Conservation (phyloP, 2,113 vertebrate species). For the Hydropotes inermis region DNA sequence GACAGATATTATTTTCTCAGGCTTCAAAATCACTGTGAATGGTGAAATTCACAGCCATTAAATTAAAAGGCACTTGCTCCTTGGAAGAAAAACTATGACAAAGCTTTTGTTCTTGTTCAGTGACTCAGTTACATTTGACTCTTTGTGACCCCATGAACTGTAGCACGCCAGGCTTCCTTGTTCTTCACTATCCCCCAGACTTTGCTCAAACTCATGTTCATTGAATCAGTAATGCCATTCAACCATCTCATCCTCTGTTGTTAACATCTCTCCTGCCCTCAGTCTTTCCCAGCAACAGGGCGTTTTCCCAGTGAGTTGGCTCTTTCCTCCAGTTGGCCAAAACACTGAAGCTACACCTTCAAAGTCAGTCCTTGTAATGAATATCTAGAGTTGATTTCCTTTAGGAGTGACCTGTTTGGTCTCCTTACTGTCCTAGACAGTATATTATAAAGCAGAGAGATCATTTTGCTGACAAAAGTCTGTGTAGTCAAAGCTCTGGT, state of each 20-base stretch:
- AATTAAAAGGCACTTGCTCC: neutral
- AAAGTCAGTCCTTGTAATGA: neutral
- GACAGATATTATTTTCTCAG: neutral
- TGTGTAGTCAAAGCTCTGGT: neutral
- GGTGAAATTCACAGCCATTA: neutral
- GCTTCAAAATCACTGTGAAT: neutral
- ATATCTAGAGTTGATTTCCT: neutral
- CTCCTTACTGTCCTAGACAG: neutral
- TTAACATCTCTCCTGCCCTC: neutral
- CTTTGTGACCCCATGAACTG: neutral
- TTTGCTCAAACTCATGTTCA: neutral
- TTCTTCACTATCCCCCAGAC: neutral
- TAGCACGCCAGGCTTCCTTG: neutral
- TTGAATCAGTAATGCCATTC: neutral
- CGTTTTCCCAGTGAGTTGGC: neutral
- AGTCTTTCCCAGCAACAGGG: neutral
- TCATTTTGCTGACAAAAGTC: neutral
- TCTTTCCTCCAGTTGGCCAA: neutral
- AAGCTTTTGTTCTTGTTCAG: neutral
- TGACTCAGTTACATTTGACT: neutral
- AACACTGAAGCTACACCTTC: neutral
- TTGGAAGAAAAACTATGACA: neutral
- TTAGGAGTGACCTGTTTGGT: neutral
- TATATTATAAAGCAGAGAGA: neutral
- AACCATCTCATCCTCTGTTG: neutral